A percentile compares a stretch with the other conserved stretches of the same genome.
Evolutionary conservation across 2,797 vertebrate genomes (phyloP).

Genomic region (Parauchenoglanis punctatus): DNA sequence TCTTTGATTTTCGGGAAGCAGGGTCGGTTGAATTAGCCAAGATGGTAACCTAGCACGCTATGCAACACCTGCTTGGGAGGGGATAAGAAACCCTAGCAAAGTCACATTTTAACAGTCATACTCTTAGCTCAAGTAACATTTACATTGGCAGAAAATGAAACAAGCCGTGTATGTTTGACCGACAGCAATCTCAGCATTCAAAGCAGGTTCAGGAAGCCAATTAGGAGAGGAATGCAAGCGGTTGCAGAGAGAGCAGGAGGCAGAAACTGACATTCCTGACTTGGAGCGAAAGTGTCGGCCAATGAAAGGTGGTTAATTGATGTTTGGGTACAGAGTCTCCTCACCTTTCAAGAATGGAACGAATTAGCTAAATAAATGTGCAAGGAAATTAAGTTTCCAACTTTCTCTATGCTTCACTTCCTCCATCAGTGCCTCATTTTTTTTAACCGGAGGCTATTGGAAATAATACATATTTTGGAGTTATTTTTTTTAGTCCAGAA

Average conservation of each 20-base stretch:
- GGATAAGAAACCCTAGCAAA: slow-evolving; percentile 70
- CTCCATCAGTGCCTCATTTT: slow-evolving; percentile 68
- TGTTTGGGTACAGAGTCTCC: slow-evolving; percentile 76
- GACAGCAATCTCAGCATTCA: slow-evolving; percentile 86
- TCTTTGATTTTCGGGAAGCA: slow-evolving; percentile 71
- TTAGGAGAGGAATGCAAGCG: slow-evolving; percentile 86
- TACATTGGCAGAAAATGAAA: slow-evolving; percentile 90
- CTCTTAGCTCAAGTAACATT: slow-evolving; percentile 83
- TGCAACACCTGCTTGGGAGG: slow-evolving; percentile 73
- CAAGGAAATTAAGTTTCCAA: slow-evolving; percentile 77
- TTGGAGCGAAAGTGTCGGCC: slow-evolving; percentile 61
- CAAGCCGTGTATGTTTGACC: slow-evolving; percentile 87
- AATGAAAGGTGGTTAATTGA: slow-evolving; percentile 81
- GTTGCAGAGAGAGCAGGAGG: slow-evolving; percentile 78
- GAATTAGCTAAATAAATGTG: slow-evolving; percentile 63
- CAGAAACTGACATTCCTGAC: slow-evolving; percentile 75
- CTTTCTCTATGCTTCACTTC: slow-evolving; percentile 48
- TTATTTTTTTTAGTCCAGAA: slow-evolving; percentile 22
- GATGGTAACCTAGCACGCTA: slow-evolving; percentile 63
- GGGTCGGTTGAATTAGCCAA: slow-evolving; percentile 66
- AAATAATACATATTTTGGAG: background rate
- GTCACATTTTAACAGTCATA: slow-evolving; percentile 71
- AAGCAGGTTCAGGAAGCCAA: slow-evolving; percentile 93
- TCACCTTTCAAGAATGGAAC: slow-evolving; percentile 71
- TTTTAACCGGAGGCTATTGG: slow-evolving; percentile 51